Conservation (phyloP, 2,888 invertebrate genomes). For the Eretmocerus hayati region DNA sequence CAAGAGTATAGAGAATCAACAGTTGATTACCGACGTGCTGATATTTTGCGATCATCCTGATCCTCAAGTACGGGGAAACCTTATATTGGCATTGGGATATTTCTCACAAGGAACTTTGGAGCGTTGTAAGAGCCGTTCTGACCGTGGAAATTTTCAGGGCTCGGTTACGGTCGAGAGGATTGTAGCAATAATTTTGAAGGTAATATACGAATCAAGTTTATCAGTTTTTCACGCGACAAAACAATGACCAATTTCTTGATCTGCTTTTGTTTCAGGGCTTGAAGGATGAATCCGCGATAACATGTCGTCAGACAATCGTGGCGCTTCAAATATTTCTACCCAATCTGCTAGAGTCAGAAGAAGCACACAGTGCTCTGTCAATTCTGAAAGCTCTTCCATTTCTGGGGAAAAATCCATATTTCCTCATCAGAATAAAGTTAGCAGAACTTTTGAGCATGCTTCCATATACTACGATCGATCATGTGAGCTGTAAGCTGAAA, state of each 20-base stretch:
- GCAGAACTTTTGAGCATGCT: conserved; percentile 57
- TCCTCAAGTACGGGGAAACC: conserved; percentile 72
- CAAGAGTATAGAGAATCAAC: conserved; percentile 40
- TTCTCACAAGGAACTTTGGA: conserved; percentile 48
- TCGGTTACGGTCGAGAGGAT: conserved; percentile 48
- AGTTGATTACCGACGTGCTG: conserved; percentile 65
- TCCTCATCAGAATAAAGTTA: conserved; percentile 75
- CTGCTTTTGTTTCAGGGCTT: conserved; percentile 52
- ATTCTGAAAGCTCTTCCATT: conserved; percentile 58
- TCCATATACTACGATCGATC: conserved; percentile 54
- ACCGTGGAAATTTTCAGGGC: not conserved
- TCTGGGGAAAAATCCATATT: conserved; percentile 69
- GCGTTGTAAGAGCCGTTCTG: not conserved
- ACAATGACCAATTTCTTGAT: not conserved
- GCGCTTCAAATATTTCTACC: conserved; percentile 56
- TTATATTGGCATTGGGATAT: conserved; percentile 61
- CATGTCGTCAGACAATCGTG: conserved; percentile 64
- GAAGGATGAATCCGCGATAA: conserved; percentile 67
- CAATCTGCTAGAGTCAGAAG: conserved; percentile 57
- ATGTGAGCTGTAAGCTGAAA: conserved; percentile 48
- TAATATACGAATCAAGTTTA: conserved; percentile 31
- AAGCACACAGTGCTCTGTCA: conserved; percentile 52
- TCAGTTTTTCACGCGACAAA: not conserved
- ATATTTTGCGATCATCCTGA: conserved; percentile 67
- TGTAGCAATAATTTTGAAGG: conserved; percentile 53